Evolutionary conservation across 2,797 vertebrate genomes (phyloP).

Genomic region (Meda fulgida): DNA sequence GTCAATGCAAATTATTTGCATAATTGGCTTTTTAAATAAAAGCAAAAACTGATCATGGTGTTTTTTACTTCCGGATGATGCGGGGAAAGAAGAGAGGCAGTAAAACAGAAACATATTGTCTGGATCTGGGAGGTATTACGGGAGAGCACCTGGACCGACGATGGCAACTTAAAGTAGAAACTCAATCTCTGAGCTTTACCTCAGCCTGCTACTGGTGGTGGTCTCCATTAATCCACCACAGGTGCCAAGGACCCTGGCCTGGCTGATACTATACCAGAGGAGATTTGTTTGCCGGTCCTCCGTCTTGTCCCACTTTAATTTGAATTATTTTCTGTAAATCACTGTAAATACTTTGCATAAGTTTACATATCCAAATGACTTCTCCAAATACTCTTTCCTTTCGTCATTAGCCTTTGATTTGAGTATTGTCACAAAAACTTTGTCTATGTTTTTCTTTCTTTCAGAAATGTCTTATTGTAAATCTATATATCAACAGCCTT

Average conservation of each 20-base stretch:
- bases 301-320: background rate
- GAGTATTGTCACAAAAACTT: constrained; percentile 2
- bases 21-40: background rate
- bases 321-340: constrained; percentile 4
- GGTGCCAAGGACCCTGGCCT: constrained; percentile 85
- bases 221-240: constrained; percentile 94
- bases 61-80: background rate
- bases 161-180: constrained; percentile 84
- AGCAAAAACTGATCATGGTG: background rate
- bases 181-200: constrained; percentile 92
- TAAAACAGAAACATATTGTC: constrained; percentile 79
- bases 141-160: constrained; percentile 91
- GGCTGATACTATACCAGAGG: constrained; percentile 50
- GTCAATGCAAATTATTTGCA: background rate
- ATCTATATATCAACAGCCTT: constrained; percentile 18
- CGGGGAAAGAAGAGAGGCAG: constrained; percentile 30
- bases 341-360: background rate
- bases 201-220: constrained; percentile 88
- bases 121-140: constrained; percentile 82
- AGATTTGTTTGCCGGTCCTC: constrained; percentile 34
- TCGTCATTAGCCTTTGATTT: background rate
- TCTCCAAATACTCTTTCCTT: constrained; percentile 8
- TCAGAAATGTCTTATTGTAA: background rate
- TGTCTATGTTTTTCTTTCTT: background rate
- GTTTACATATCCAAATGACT: background rate